Evolutionary conservation across 2,888 invertebrate species (phyloP), one percentile per base, ranked within the genome.

Genomic region (Dioctria rufipes): DNA sequence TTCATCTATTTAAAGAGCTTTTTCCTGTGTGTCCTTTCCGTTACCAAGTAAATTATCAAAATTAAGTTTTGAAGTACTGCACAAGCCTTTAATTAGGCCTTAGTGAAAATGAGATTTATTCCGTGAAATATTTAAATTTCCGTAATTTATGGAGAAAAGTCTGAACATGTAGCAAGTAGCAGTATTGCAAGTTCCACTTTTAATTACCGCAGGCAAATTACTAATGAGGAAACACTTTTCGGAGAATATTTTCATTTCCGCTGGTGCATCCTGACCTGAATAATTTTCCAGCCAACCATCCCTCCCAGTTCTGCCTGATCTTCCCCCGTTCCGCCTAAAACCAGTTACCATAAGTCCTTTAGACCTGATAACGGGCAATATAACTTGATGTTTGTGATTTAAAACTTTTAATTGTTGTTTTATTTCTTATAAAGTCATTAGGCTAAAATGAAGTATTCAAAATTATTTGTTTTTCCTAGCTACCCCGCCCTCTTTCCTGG

Each of bases 181-280:
- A 37, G 69, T 37, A 65, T 37, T 25, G 54, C 71, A 40, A 54
- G 13, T 40, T 71, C 71, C 71, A 71, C 54, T 71, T 71, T 54
- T 71, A 71, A 71, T 71, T 71, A 71, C 71, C 71, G 71, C 54
- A 71, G 71, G 71, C 71, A 71, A 71, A 71, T 71, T 71, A 71
- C 71, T 71, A 71, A 71, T 71, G 71, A 71, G 71, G 69, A 71
- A 71, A 54, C 71, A 71, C 71, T 71, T 71, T 71, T 71, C 54
- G 54, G 25, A 71, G 71, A 37, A 71, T 71, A 71, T 71, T 71
- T 58, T 54, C 51, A 40, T 54, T 58, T 71, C 71, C 54, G n/a
- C 54, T 11, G 54, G 71, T 67, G 67, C 67, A 67, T 67, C 67
- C 46, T 46, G 67, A 67, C 46, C 67, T 49, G 67, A 46, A 67